Base-by-base conservation (phyloP, 2,113 vertebrate genomes). In the Esox niger region DNA sequence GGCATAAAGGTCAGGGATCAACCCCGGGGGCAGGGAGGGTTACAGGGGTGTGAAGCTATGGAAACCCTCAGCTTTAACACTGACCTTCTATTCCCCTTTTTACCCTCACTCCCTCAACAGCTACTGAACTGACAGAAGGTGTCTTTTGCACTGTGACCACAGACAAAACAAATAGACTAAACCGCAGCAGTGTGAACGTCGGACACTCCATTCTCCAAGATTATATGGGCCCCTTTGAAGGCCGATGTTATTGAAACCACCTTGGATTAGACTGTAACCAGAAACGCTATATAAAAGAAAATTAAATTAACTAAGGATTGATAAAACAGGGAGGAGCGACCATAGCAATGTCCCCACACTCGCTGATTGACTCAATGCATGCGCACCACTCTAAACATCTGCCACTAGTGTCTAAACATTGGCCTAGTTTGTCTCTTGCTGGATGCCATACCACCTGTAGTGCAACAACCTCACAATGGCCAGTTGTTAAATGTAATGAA, bases 401-500 rank as follows among this genome's bases (percentile, higher is more conserved):
- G 66, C 20, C 33, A 52, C 43, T 68, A 64, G 58, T 59, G 38
- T 49, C 32, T 38, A 15, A 10, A 38, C n/a, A 2, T 9, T 66
- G 55, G 21, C 30, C 30, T 26, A 33, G 32, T 27, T 35, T 74
- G 55, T 72, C 63, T 31, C 30, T 35, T 3, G 71, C 54, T 52
- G 71, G 70, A 35, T 81, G 78, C 78, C 79, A 75, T 76, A 77
- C 46, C 64, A 47, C 30, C 38, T 64, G 10, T 23, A 35, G n/a
- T 23, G 59, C 59, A n/a, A 4, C 11, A n/a, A 7, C 17, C 20
- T 6, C 58, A 26, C 25, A 26, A 56, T 26, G 54, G 55, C 27
- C 26, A 57, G 27, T 13, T 57, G 55, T 10, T 25, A 57, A 57
- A 63, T 65, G 47, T 23, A 32, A 61, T n/a, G 3, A 35, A 61